Base-by-base conservation (phyloP, 2,888 invertebrate genomes). In the Siphonodentalium dalli region DNA sequence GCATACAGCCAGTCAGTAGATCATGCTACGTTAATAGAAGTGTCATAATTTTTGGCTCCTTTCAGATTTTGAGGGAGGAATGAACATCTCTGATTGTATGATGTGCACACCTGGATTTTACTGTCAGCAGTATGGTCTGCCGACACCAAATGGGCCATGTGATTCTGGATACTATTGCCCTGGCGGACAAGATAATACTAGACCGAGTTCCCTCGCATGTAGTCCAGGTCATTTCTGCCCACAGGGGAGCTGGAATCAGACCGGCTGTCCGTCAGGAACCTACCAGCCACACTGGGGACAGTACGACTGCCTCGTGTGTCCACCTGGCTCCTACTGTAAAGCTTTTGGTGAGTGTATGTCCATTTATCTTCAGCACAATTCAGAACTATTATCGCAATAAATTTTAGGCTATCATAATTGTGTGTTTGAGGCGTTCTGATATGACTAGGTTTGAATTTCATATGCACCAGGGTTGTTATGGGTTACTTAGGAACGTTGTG, bases 171-270 rank as follows among this genome's bases (percentile, higher is more conserved):
- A 74, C 60, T 78, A 60, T 69, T 79, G 79, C 50, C 78, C 78
- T 4, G 75, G 70, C 7, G 77, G 78, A 28, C 72, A 74, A 50
- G 65, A 70, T 51, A 65, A 68, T 2, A 59, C 69, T 0, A 58
- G 62, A 20, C 77, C 77, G n/a, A 56, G 63, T 2, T 48, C 57
- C 20, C 59, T 65, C 20, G 69, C 71, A 34, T 79, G 79, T 54
- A 74, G 72, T 48, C 79, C 79, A 5, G 79, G 79, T 9, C 78
- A 79, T 58, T 78, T 76, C 74, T 79, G 79, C 60, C 66, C 61
- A 28, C 37, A 55, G 33, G 79, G 79, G 28, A 75, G 75, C 42
- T 65, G 66, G 56, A 79, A 79, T 54, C 61, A 78, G 62, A 78
- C 76, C 20, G 77, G 77, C 5, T 79, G 79, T 58, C 78, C 78